These are phyloP conservation scores for Nestor notabilis DNA, from an alignment of 2,113 vertebrate species.

Conservation along the genomic window DNA sequence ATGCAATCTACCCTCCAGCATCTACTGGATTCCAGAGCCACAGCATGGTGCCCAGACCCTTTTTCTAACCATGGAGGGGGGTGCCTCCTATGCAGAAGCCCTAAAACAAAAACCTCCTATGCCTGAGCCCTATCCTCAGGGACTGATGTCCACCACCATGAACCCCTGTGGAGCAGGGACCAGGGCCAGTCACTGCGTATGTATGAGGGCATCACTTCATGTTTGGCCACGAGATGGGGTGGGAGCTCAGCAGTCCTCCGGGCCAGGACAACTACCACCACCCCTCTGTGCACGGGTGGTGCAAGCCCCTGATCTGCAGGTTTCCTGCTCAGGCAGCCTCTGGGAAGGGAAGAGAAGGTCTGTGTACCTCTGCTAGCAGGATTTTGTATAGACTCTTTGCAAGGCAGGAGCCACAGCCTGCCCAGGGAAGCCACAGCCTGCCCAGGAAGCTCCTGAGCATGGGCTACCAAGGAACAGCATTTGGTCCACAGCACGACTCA, in stretches of 20 bases:
- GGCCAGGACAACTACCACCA: background rate
- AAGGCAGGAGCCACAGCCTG: background rate
- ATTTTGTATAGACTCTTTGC: background rate
- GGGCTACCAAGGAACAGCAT: background rate
- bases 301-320: background rate
- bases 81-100: background rate
- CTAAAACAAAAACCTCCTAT: no score
- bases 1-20: background rate
- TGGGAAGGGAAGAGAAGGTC: background rate
- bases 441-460: background rate
- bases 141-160: background rate
- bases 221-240: constrained; percentile 41
- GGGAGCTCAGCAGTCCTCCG: constrained; percentile 25
- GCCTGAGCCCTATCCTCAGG: background rate
- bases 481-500: constrained; percentile 65
- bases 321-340: background rate
- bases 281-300: background rate
- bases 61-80: background rate
- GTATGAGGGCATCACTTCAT: background rate
- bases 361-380: background rate
- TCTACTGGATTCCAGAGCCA: background rate
- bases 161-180: background rate
- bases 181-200: background rate
- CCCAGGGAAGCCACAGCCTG: background rate
- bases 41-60: background rate